phyloP scores from a whole-genome alignment of 2,888 invertebrate genomes.

The Saturnia japonica region DNA sequence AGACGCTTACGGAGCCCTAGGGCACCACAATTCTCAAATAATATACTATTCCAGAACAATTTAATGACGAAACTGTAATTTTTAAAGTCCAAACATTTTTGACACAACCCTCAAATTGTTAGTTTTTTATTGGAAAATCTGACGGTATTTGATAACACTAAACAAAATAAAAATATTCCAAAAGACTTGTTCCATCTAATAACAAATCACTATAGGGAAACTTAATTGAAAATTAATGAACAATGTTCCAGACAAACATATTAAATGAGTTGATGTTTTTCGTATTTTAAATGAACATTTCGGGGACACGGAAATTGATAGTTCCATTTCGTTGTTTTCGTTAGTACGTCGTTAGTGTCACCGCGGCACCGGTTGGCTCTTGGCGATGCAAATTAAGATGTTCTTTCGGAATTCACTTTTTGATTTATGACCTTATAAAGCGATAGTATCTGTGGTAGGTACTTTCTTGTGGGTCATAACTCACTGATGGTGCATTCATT shows the following conservation, averaged over 20 bases:
- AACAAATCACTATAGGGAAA: slow-evolving; percentile 30
- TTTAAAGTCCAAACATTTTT: slow-evolving; percentile 47
- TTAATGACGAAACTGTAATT: neutral
- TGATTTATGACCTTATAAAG: slow-evolving; percentile 69
- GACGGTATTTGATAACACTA: slow-evolving; percentile 30
- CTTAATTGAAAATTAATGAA: slow-evolving; percentile 56
- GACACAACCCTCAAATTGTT: slow-evolving; percentile 48
- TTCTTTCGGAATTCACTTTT: slow-evolving; percentile 61
- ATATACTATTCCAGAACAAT: neutral
- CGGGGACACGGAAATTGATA: slow-evolving; percentile 70
- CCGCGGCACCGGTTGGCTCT: slow-evolving; percentile 62
- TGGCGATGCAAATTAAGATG: slow-evolving; percentile 76
- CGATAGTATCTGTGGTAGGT: slow-evolving; percentile 40
- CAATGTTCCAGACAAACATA: slow-evolving; percentile 46
- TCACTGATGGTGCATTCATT: slow-evolving; percentile 45
- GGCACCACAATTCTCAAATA: neutral
- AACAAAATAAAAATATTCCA: slow-evolving; percentile 30
- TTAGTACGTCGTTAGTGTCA: slow-evolving; percentile 73
- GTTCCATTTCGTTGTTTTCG: slow-evolving; percentile 72
- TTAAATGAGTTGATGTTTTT: slow-evolving; percentile 52
- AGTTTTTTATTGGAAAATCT: slow-evolving; percentile 36
- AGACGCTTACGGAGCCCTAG: too few species aligned
- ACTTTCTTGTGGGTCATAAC: slow-evolving; percentile 42
- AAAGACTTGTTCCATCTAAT: slow-evolving; percentile 29
- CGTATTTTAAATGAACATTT: slow-evolving; percentile 59